phyloP scores from a whole-genome alignment of 2,888 invertebrate species.

The Portevinia maculata region DNA sequence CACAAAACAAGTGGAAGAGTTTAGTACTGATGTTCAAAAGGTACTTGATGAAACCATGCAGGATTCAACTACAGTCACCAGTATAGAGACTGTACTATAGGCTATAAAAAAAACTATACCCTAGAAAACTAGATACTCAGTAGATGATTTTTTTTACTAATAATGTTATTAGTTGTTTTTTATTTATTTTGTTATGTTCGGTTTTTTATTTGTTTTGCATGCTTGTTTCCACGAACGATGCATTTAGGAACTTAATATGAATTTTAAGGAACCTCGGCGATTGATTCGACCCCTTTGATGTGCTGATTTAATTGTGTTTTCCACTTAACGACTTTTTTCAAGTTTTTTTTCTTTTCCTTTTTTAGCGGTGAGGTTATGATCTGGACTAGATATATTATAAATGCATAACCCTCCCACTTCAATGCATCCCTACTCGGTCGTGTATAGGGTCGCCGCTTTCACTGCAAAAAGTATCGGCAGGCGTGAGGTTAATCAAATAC shows the following conservation, averaged over 20 bases:
- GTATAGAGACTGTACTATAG: conserved; percentile 82
- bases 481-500: no score
- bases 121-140: conserved; percentile 60
- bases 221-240: conserved; percentile 4
- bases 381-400: no score
- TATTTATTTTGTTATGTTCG: conserved; percentile 17
- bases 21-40: conserved; percentile 93
- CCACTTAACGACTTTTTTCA: no score
- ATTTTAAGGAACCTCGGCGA: no score
- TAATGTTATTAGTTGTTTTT: conserved; percentile 34
- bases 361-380: no score
- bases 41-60: conserved; percentile 83
- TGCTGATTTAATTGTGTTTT: no score
- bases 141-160: conserved; percentile 45
- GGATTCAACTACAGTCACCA: conserved; percentile 78
- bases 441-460: no score
- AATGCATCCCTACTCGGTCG: no score
- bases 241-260: neutral
- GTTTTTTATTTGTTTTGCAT: conserved; percentile 25
- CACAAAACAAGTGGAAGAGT: conserved; percentile 94
- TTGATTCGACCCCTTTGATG: no score
- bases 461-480: no score
- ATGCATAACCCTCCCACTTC: no score
- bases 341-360: no score
- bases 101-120: conserved; percentile 47